Evolutionary conservation across 2,797 vertebrate genomes (phyloP), one percentile per base, ranked within the genome.

Genomic region (Vultur gryphus): DNA sequence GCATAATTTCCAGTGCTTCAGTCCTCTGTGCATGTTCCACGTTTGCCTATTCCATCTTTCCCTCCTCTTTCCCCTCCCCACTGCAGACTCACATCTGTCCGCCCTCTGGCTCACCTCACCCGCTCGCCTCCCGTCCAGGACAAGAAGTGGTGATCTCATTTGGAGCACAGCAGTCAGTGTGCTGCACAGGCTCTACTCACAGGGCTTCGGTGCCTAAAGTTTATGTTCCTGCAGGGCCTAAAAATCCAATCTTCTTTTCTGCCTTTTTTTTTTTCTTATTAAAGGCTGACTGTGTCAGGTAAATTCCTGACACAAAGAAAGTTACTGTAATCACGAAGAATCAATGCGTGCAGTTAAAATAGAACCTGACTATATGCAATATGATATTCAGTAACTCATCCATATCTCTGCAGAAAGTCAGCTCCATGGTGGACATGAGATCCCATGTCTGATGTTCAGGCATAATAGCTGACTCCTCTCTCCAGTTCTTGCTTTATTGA

Each of bases 101-200:
- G n/a, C 49, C 96, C 96, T 95, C 75, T 97, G 97, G 94, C 94
- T 97, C 95, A 96, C 93, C 95, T 95, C 93, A 41, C 49, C 29
- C 23, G 0, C 65, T 77, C 2, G 6, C 51, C 64, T 93, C 62
- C 55, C 3, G 1, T 70, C 77, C 87, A 69, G 84, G 41, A 85
- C 1, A 1, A 91, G 67, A 51, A 46, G 65, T 12, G 39, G 43
- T 96, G 93, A 97, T 91, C 84, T 97, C 95, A 95, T 58, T 85
- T 89, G 89, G 89, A 97, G 72, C 49, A 49, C 43, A 67, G 54
- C 43, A 77, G 61, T 26, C 61, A 28, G 28, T 33, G 17, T 41
- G 44, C 87, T 94, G 44, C 59, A 64, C 29, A 29, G 65, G 13
- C 64, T 29, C 28, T 64, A 2, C 84, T 93, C 25, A 6, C 35